Evolutionary conservation across 2,888 invertebrate genomes (phyloP).

Genomic region (Ephialtes manifestator): DNA sequence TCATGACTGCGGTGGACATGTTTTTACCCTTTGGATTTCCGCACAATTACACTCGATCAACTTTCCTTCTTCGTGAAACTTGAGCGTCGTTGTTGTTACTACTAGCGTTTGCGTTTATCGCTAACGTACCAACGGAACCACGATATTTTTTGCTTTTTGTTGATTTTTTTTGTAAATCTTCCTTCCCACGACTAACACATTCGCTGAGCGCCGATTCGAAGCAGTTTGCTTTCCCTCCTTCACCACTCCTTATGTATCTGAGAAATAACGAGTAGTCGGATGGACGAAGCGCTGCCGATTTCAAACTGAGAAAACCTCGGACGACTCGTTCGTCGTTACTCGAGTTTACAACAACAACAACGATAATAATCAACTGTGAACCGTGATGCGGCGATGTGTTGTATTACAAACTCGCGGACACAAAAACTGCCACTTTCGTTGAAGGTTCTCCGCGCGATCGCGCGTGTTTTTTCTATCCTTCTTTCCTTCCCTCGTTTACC

Average conservation of each 20-base stretch:
- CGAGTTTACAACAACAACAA: conserved; percentile 28
- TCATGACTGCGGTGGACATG: conserved; percentile 94
- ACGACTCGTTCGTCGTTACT: not conserved
- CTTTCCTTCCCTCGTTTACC: conserved; percentile 57
- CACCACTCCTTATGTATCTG: not conserved
- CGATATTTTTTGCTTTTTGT: not conserved
- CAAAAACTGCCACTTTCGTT: conserved; percentile 78
- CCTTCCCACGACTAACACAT: not conserved
- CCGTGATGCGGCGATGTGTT: conserved; percentile 23
- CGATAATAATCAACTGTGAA: conserved; percentile 8
- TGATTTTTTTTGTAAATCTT: not conserved
- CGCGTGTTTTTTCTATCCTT: conserved; percentile 30
- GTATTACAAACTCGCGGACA: conserved; percentile 70
- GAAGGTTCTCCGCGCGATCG: conserved; percentile 37
- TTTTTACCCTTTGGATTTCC: conserved; percentile 75
- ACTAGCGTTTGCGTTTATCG: conserved; percentile 20
- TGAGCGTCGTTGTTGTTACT: conserved; percentile 27
- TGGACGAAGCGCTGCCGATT: not conserved
- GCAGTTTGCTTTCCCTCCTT: not conserved
- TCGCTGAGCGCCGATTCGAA: not conserved
- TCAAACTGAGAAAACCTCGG: not conserved
- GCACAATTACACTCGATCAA: conserved; percentile 65
- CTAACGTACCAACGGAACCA: not conserved
- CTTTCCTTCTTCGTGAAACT: conserved; percentile 56
- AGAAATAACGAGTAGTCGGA: not conserved